phyloP scores from a whole-genome alignment of 2,888 invertebrate species.

The Lordiphosa andalusiaca region DNA sequence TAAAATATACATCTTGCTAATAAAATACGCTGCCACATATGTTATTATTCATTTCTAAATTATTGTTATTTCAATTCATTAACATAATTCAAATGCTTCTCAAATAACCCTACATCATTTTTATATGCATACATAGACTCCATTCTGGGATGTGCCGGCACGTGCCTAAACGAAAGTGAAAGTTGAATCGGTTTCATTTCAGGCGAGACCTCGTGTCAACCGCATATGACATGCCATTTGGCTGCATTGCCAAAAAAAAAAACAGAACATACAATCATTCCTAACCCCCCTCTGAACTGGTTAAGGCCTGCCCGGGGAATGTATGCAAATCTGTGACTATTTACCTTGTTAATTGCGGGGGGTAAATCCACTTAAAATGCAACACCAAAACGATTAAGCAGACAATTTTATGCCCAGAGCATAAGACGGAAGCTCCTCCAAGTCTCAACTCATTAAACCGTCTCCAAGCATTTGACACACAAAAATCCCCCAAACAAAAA shows the following conservation, averaged over 20 bases:
- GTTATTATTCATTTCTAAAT: too few species aligned
- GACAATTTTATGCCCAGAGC: conserved; percentile 30
- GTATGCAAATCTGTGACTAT: conserved; percentile 36
- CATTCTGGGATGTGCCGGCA: conserved; percentile 30
- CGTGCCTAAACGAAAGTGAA: conserved; percentile 42
- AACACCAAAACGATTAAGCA: conserved; percentile 53
- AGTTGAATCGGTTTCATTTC: conserved; percentile 8
- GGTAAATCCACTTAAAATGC: conserved; percentile 53
- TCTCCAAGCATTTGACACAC: conserved; percentile 54
- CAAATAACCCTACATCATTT: background rate
- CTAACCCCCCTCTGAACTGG: conserved; percentile 4
- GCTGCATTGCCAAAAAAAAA: conserved; percentile 6
- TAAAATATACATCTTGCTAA: too few species aligned
- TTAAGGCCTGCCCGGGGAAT: conserved; percentile 35
- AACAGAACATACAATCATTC: conserved; percentile 5
- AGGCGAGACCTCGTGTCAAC: conserved; percentile 25
- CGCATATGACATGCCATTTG: conserved; percentile 49
- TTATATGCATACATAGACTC: too few species aligned
- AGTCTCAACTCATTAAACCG: conserved; percentile 57
- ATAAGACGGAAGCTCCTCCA: conserved; percentile 15
- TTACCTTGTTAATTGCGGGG: conserved; percentile 32
- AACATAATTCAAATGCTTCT: conserved; percentile 12
- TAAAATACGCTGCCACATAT: too few species aligned
- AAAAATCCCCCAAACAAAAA: conserved; percentile 35
- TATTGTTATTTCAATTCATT: too few species aligned